Conservation (phyloP, 2,797 vertebrate genomes). For the Ara ararauna region DNA sequence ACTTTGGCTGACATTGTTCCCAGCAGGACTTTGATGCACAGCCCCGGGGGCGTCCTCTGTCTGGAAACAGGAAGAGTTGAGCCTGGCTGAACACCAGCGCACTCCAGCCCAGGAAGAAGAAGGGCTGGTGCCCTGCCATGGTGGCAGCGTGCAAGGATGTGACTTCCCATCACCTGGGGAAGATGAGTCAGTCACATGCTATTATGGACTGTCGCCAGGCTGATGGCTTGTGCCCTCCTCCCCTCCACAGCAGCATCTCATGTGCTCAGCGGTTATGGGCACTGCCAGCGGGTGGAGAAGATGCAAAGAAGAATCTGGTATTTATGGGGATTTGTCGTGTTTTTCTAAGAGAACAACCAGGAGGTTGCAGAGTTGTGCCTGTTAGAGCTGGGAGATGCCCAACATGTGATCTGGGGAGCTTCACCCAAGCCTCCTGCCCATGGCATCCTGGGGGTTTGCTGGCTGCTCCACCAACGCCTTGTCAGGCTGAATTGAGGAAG, state of each 20-base stretch:
- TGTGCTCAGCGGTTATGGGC: fast-evolving
- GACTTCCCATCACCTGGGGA: background rate
- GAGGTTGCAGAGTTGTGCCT: background rate
- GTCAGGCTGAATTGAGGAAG: fast-evolving
- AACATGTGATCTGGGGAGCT: fast-evolving
- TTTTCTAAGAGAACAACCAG: background rate
- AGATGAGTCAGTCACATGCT: background rate
- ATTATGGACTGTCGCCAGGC: fast-evolving
- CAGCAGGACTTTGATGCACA: constrained; percentile 25
- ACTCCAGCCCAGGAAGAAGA: fast-evolving
- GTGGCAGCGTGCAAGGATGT: fast-evolving
- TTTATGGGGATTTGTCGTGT: fast-evolving
- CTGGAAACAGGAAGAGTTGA: background rate
- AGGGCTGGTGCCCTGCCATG: background rate
- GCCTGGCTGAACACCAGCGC: fast-evolving
- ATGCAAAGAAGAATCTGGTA: background rate
- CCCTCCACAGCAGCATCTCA: fast-evolving
- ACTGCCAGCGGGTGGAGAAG: fast-evolving
- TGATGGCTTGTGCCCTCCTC: background rate
- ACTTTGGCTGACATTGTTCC: background rate
- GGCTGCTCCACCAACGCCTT: fast-evolving
- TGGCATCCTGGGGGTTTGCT: fast-evolving
- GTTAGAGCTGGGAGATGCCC: background rate
- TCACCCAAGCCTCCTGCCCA: fast-evolving
- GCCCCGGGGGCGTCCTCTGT: background rate